Percentiles rank a stretch among this genome's conserved stretches.
Conservation (phyloP, 2,797 vertebrate genomes). For the Argyrosomus regius region DNA sequence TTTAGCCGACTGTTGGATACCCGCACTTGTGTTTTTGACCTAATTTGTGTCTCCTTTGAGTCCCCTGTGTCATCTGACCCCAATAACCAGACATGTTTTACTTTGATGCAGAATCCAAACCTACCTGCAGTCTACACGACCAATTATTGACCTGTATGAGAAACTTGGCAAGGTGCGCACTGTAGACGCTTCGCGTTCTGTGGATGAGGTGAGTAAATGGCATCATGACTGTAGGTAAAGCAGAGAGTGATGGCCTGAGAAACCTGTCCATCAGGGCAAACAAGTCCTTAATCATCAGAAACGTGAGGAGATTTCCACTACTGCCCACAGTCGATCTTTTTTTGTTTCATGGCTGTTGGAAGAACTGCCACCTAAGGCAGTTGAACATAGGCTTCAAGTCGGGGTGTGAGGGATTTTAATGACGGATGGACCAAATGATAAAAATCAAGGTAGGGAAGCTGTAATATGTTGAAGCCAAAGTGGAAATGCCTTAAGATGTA, state of each 20-base stretch:
- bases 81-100: constrained; percentile 56
- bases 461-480: background rate
- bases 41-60: constrained; percentile 59
- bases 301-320: too few species aligned
- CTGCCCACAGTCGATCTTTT: background rate
- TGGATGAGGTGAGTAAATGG: constrained; percentile 90
- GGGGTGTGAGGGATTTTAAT: background rate
- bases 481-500: background rate
- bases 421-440: background rate
- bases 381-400: background rate
- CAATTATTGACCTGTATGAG: constrained; percentile 94
- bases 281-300: background rate
- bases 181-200: constrained; percentile 92
- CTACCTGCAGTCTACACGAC: constrained; percentile 95
- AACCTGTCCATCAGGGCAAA: background rate
- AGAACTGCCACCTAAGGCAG: background rate
- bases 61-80: constrained; percentile 65
- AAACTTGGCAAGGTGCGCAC: constrained; percentile 92
- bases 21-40: constrained; percentile 69
- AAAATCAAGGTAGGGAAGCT: background rate
- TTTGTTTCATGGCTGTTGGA: background rate
- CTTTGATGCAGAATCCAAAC: constrained; percentile 91
- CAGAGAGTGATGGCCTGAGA: background rate
- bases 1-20: constrained; percentile 57
- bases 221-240: background rate